Percentiles rank a stretch among this genome's conserved stretches.
phyloP scores from a whole-genome alignment of 2,113 vertebrate species.

The Ceyx margarethae region DNA sequence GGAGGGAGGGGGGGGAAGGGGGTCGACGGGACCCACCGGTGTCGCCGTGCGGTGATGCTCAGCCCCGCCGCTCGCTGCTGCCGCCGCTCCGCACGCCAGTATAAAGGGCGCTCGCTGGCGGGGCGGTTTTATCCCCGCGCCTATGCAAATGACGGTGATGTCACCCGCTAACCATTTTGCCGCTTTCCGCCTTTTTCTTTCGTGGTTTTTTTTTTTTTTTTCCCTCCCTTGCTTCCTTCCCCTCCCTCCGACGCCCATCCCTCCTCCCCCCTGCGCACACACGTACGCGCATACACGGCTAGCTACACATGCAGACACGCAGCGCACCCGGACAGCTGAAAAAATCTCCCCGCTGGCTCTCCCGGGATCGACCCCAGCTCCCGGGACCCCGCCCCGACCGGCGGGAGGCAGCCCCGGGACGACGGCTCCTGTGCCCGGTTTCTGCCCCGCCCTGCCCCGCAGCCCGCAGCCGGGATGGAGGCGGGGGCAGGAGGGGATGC shows the following conservation, averaged over 20 bases:
- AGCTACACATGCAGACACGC: background rate
- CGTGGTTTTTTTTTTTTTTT: background rate
- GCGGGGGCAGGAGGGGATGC: no score
- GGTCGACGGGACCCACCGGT: background rate
- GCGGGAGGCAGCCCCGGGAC: background rate
- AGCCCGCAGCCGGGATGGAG: background rate
- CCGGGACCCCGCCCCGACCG: background rate
- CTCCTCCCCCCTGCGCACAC: background rate
- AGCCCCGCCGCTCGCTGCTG: background rate
- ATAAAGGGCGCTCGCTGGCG: conserved; percentile 29
- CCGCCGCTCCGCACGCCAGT: conserved; percentile 43
- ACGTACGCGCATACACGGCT: background rate
- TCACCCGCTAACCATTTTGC: conserved; percentile 51
- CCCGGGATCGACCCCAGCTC: background rate
- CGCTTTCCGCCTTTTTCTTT: background rate
- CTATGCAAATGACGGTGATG: conserved; percentile 68
- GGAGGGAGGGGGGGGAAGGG: no score
- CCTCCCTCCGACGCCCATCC: background rate
- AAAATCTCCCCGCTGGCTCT: background rate
- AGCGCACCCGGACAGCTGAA: background rate
- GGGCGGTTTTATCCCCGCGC: conserved; percentile 63
- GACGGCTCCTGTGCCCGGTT: no score
- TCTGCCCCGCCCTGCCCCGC: background rate
- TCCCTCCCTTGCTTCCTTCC: background rate
- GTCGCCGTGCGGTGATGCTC: conserved; percentile 33